Evolutionary conservation across 2,797 vertebrate species (phyloP).

Genomic region (Acomys russatus): DNA sequence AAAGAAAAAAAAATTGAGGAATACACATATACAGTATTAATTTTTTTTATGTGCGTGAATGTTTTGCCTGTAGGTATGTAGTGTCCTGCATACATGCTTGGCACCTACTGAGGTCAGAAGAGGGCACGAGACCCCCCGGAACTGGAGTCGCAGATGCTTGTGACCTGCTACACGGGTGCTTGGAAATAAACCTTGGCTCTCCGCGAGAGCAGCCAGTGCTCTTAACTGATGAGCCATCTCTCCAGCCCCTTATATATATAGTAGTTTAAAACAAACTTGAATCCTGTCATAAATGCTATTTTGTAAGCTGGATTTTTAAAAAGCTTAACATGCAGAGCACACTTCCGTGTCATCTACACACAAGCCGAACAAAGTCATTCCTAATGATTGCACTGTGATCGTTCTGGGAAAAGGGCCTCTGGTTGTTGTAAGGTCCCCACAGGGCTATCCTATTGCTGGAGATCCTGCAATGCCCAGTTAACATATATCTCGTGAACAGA

Average conservation of each 20-base stretch:
- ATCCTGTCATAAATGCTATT: background rate
- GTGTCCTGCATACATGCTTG: background rate
- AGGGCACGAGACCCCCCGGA: background rate
- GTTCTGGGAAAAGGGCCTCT: background rate
- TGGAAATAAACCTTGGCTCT: background rate
- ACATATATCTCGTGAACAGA: background rate
- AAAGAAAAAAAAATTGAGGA: background rate
- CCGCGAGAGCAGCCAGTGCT: background rate
- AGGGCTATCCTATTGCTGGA: background rate
- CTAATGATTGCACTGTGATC: background rate
- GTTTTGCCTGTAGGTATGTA: background rate
- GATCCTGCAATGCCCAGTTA: too few relatives aligned
- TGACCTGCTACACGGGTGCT: background rate
- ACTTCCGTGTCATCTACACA: constrained; percentile 41
- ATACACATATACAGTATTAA: background rate
- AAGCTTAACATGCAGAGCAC: constrained; percentile 7
- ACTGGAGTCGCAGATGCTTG: background rate
- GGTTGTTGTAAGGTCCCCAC: background rate
- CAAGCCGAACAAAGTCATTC: constrained; percentile 20
- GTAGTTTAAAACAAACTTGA: constrained; percentile 53
- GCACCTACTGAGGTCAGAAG: background rate
- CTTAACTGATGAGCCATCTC: background rate
- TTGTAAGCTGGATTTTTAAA: background rate
- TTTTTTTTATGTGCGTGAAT: background rate
- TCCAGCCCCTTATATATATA: background rate